phyloP scores from a whole-genome alignment of 2,888 invertebrate species.

The Noctua comes region DNA sequence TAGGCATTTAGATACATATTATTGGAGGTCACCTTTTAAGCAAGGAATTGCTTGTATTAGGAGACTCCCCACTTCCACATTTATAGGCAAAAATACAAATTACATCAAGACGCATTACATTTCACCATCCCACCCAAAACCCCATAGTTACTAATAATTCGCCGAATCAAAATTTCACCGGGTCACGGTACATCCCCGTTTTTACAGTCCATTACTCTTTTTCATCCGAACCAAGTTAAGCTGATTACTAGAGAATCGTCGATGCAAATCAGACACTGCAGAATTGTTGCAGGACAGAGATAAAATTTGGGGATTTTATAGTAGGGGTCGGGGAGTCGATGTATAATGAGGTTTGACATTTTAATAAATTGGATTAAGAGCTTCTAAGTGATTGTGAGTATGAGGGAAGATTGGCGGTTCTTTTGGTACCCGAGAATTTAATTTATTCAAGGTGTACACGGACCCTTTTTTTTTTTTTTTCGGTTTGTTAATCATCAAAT shows the following conservation, averaged over 20 bases:
- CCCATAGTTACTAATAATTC: constrained; percentile 43
- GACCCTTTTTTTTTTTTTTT: no score
- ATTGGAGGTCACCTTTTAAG: no score
- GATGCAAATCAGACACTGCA: constrained; percentile 74
- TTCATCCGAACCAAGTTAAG: constrained; percentile 81
- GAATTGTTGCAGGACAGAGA: constrained; percentile 62
- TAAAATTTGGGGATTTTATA: constrained; percentile 59
- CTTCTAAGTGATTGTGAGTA: constrained; percentile 15
- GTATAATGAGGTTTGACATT: constrained; percentile 55
- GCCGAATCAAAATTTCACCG: constrained; percentile 62
- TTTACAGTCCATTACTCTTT: constrained; percentile 85
- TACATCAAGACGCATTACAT: constrained; percentile 3
- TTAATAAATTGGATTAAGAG: constrained; percentile 56
- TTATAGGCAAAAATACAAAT: neutral
- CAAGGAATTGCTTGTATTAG: no score
- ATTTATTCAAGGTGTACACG: no score
- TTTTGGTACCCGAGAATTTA: neutral
- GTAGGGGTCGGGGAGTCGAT: constrained; percentile 30
- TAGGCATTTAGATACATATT: no score
- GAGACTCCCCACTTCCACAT: no score
- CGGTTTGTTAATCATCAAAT: no score
- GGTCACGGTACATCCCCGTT: constrained; percentile 66
- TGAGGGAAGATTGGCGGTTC: neutral
- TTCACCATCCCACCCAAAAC: constrained; percentile 37
- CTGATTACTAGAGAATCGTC: constrained; percentile 81